Conservation (phyloP, 2,113 vertebrate genomes). For the Pachypanchax playfairii region DNA sequence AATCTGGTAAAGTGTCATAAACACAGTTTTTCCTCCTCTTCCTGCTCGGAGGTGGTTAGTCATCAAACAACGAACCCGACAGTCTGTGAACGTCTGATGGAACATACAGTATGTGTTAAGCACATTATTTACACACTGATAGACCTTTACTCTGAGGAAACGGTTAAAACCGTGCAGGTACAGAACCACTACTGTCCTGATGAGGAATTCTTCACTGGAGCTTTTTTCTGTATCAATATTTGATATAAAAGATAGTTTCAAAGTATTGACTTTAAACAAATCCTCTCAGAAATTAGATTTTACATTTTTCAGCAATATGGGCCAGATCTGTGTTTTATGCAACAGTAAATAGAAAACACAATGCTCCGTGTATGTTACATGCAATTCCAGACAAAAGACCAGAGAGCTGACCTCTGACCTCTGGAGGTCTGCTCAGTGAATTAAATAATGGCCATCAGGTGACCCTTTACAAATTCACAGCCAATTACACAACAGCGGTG, state of each 20-base stretch:
- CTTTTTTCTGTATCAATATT: slow-evolving; percentile 13
- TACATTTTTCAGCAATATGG: no score
- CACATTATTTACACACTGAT: slow-evolving; percentile 44
- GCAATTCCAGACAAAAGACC: slow-evolving; percentile 28
- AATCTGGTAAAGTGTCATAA: slow-evolving; percentile 31
- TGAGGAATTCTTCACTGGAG: slow-evolving; percentile 14
- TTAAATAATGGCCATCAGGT: slow-evolving; percentile 49
- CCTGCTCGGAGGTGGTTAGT: slow-evolving; percentile 9
- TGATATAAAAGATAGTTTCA: neutral
- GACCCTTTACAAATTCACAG: slow-evolving; percentile 55
- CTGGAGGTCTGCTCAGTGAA: slow-evolving; percentile 48
- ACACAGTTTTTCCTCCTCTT: slow-evolving; percentile 11
- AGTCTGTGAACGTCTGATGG: slow-evolving; percentile 26
- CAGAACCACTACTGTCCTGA: slow-evolving; percentile 6
- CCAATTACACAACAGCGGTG: slow-evolving; percentile 49
- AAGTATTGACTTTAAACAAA: slow-evolving; percentile 3
- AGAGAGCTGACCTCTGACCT: slow-evolving; percentile 50
- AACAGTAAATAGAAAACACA: slow-evolving; percentile 17
- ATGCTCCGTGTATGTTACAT: slow-evolving; percentile 22
- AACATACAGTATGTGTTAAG: slow-evolving; percentile 28
- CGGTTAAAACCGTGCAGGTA: slow-evolving; percentile 18
- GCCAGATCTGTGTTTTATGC: slow-evolving; percentile 9
- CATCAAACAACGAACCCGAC: slow-evolving; percentile 8
- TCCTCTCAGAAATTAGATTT: neutral
- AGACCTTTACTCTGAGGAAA: slow-evolving; percentile 55